phyloP scores from a whole-genome alignment of 92 coral and sea anemone species.

The Paramuricea clavata region DNA sequence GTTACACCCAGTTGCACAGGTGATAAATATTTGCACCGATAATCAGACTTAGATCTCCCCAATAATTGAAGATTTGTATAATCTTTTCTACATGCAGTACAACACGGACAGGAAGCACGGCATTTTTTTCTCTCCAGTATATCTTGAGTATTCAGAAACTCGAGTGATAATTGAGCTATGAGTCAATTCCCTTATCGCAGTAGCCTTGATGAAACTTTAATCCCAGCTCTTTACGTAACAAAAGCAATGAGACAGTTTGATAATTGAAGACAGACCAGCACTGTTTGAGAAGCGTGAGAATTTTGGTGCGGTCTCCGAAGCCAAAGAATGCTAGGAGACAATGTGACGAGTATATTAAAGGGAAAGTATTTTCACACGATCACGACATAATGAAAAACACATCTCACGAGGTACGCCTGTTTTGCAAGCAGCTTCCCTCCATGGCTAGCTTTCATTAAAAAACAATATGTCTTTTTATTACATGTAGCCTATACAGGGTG shows the following conservation, averaged over 20 bases:
- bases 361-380: background rate
- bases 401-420: background rate
- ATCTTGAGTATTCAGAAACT: background rate
- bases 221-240: background rate
- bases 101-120: background rate
- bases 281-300: background rate
- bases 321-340: background rate
- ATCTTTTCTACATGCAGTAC: background rate
- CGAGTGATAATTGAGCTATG: background rate
- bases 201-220: background rate
- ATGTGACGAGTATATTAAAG: background rate
- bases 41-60: too few species aligned
- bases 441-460: too few species aligned
- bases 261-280: slow-evolving; percentile 1
- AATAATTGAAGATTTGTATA: background rate
- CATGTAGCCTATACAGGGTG: too few species aligned
- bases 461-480: too few species aligned
- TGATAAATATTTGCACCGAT: too few species aligned
- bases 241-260: background rate
- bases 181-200: background rate
- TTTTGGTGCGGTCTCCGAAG: background rate
- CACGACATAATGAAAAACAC: background rate
- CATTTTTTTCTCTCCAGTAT: background rate
- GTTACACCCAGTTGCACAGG: too few species aligned
- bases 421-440: too few species aligned